Evolutionary conservation across 2,797 vertebrate species (phyloP), one percentile per base, ranked within the genome.

Genomic region (Helostoma temminkii): DNA sequence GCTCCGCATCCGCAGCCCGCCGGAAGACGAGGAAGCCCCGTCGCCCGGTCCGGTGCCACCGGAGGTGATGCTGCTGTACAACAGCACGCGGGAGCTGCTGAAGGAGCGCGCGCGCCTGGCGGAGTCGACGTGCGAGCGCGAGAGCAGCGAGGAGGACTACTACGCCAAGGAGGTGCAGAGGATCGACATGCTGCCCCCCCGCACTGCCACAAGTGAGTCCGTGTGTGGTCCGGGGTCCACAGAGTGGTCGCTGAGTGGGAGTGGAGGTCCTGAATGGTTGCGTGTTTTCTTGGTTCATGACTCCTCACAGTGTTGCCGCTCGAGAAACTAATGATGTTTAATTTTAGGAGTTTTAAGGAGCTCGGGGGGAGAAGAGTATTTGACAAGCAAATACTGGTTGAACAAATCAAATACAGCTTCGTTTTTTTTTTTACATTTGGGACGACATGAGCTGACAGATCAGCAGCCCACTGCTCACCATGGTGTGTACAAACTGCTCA

Each of bases 91-190:
- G 22, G 95, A 95, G 83, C 81, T 94, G 86, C 82, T 93, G 22
- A 93, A 91, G 73, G 93, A 95, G 80, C 89, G 92, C 57, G 92
- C 90, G 66, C 91, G 90, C 1, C 82, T 86, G 49, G 89, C 89
- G 1, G 95, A 91, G 63, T 82, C 91, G 14, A 88, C 92, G 15
- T 95, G 94, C 83, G 91, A 94, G 43, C 92, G 93, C 43, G 93
- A 95, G 83, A 93, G 94, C 86, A 94, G 94, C 78, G 95, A 95
- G 77, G 93, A 95, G 77, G 95, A 96, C 18, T 96, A 96, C 60
- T 95, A 96, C 1, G 95, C 95, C 16, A 96, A 96, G 74, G 95
- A 96, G 85, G 93, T 96, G 72, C 93, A 94, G 70, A 90, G 94
- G 49, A 90, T 96, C 10, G 93, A 95, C 72, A 93, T 95, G 94